A percentile compares a stretch with the other conserved stretches of the same genome.
phyloP scores from a whole-genome alignment of 2,113 vertebrate species.

The Mustela nigripes region DNA sequence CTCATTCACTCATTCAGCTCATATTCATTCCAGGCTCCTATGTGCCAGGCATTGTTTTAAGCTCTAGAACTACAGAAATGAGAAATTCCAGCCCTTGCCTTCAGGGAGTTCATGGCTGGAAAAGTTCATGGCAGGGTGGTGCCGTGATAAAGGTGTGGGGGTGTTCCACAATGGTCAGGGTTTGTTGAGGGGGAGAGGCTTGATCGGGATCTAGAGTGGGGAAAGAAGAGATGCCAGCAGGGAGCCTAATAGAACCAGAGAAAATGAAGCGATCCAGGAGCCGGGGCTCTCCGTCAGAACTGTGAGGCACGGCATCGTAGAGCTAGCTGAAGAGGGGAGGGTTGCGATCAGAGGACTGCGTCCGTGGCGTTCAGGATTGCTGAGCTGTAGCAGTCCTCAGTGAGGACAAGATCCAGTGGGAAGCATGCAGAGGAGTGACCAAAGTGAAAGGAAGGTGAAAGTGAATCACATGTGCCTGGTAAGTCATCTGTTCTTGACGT shows the following conservation, averaged over 20 bases:
- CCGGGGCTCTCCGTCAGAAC: neutral
- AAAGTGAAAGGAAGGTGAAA: neutral
- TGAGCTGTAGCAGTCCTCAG: neutral
- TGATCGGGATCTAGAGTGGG: neutral
- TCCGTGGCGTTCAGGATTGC: neutral
- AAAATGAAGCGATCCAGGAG: neutral
- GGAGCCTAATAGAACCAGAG: neutral
- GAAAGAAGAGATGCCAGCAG: neutral
- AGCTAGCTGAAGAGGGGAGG: neutral
- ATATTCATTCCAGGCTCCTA: neutral
- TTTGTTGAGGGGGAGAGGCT: neutral
- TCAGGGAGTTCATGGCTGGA: neutral
- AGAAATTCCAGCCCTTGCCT: neutral
- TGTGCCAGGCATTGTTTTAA: neutral
- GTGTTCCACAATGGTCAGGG: neutral
- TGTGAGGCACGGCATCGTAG: neutral
- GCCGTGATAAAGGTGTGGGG: neutral
- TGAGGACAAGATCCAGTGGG: neutral
- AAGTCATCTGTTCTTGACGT: neutral
- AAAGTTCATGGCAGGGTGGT: neutral
- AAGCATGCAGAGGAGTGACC: neutral
- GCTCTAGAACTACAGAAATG: neutral
- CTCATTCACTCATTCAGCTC: slow-evolving; percentile 19
- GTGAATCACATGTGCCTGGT: neutral
- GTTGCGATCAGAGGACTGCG: neutral